Conservation (phyloP, 2,888 invertebrate species). For the Sminthurinus aureus region DNA sequence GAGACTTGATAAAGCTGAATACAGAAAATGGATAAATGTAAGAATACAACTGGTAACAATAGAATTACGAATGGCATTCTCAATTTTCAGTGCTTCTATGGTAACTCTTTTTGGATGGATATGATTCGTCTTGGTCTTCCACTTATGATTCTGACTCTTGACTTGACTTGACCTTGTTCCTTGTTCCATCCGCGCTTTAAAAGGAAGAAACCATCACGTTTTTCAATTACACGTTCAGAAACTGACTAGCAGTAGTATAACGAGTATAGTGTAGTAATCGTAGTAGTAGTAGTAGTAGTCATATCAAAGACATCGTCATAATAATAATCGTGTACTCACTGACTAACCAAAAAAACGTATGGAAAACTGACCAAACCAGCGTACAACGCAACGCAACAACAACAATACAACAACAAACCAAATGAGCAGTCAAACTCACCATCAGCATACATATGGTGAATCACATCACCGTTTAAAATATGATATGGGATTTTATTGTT, state of each 20-base stretch:
- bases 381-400: neutral
- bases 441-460: neutral
- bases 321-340: neutral
- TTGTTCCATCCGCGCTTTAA: conserved; percentile 35
- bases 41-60: conserved; percentile 7
- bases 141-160: conserved; percentile 17
- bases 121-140: neutral
- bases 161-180: conserved; percentile 45
- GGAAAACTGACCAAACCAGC: conserved; percentile 18
- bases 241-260: neutral
- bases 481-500: no score
- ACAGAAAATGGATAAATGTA: neutral
- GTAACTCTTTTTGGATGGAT: neutral
- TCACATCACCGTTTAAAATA: neutral
- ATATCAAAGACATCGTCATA: neutral
- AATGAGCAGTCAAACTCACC: neutral
- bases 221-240: conserved; percentile 17
- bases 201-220: conserved; percentile 48
- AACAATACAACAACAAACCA: neutral
- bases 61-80: neutral
- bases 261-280: neutral
- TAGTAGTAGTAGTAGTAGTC: no score
- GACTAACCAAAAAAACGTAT: neutral
- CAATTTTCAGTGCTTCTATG: neutral
- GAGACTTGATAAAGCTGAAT: neutral